Base-by-base conservation (phyloP, 2,888 invertebrate species). In the Pherbina coryleti region DNA sequence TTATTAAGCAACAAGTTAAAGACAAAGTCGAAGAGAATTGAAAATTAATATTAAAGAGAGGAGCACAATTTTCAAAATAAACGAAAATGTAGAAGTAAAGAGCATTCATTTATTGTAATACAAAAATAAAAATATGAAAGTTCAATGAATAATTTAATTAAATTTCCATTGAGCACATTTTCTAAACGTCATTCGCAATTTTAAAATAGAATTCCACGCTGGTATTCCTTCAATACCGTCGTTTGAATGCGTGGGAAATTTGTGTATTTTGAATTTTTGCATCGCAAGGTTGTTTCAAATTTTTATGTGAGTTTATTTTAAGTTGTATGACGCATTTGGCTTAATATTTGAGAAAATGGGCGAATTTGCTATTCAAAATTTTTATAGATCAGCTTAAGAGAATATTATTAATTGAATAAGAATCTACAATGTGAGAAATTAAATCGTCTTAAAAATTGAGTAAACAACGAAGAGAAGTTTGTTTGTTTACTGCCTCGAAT, bases 271-370 rank as follows among this genome's bases (percentile, higher is more conserved):
- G 31, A 28, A 55, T 67, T 76, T 67, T 55, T 55, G 53, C 55
- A 19, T 55, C 19, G 19, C 28, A 55, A 71, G 71, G 34, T 55
- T 71, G 19, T 34, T 71, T 71, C 3, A 28, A 22, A 49, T 70
- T 76, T 22, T 60, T 53, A 5, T 14, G 53, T 14, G 11, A 11
- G 9, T 37, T 25, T 62, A 73, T 73, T 62, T 60, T 73, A 49
- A 73, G 11, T 62, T 28, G 44, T 22, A 60, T 73, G 73, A 73
- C 73, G 73, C 60, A 73, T 49, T 71, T 70, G 22, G 3, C 19
- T 19, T 28, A 9, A 37, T 14, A 31, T 31, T 9, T 31, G 37
- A 34, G 34, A 19, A 44, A 44, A 64, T 34, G 8, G 25, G 11
- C 25, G 31, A 31, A 28, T 28, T 22, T 19, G 19, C 17, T 53